These are phyloP conservation scores for Hippocampus barbouri DNA, from an alignment of 2,113 vertebrate species.

Conservation along the genomic window DNA sequence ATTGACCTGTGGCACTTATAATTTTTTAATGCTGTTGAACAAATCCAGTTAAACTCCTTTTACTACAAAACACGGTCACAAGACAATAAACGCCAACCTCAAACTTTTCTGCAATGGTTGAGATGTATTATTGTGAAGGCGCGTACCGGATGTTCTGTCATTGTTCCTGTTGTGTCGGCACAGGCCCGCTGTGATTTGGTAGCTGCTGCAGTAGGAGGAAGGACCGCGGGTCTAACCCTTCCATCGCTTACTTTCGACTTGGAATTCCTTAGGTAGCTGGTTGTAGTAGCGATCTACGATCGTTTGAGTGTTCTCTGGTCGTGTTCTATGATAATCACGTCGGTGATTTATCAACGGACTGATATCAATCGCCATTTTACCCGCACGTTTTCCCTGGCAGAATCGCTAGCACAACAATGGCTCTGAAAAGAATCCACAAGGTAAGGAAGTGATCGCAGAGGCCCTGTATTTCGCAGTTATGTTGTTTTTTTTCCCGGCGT, in stretches of 20 bases:
- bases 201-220: constrained; percentile 78
- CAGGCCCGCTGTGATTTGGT: constrained; percentile 75
- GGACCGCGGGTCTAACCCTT: constrained; percentile 72
- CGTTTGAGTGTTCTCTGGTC: constrained; percentile 32
- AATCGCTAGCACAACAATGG: constrained; percentile 84
- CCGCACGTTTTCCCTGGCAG: constrained; percentile 78
- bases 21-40: too few species aligned
- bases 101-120: background rate
- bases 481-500: background rate
- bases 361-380: constrained; percentile 73
- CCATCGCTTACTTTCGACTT: constrained; percentile 74
- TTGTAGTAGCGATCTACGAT: constrained; percentile 31
- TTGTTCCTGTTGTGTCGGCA: constrained; percentile 34
- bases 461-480: constrained; percentile 61
- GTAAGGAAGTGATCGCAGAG: constrained; percentile 78
- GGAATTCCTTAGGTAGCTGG: constrained; percentile 47
- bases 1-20: too few species aligned
- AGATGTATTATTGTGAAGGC: constrained; percentile 44
- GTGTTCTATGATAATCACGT: constrained; percentile 51
- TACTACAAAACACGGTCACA: too few species aligned
- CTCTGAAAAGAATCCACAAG: constrained; percentile 95
- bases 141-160: constrained; percentile 8
- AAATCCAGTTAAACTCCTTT: too few species aligned
- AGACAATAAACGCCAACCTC: background rate
- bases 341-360: constrained; percentile 47